phyloP scores from a whole-genome alignment of 2,888 invertebrate genomes.

The Petrolisthes manimaculis region DNA sequence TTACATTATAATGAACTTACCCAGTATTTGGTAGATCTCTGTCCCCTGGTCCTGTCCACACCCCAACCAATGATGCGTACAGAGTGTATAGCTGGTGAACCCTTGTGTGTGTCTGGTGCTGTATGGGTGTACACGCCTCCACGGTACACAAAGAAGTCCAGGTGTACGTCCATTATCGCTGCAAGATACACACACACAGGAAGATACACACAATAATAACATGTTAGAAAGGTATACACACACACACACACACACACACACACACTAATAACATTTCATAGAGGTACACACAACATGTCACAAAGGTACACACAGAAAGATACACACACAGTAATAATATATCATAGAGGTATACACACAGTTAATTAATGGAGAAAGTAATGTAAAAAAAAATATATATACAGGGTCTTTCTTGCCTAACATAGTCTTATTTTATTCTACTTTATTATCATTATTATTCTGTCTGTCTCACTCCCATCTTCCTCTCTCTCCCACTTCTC shows the following conservation, averaged over 20 bases:
- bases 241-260: too few species aligned
- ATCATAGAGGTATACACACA: too few species aligned
- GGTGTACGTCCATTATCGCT: slow-evolving; percentile 90
- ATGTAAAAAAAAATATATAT: too few species aligned
- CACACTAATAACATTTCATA: background rate
- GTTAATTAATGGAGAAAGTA: too few species aligned
- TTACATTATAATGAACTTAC: slow-evolving; percentile 73
- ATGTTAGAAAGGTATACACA: too few species aligned
- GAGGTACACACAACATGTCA: background rate
- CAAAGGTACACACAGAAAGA: background rate
- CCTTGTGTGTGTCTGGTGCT: slow-evolving; percentile 70
- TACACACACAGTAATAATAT: too few species aligned
- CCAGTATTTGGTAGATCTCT: slow-evolving; percentile 83
- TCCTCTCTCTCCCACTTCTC: too few species aligned
- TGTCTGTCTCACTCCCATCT: background rate
- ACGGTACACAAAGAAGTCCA: slow-evolving; percentile 92
- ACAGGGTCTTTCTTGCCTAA: too few species aligned
- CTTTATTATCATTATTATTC: background rate
- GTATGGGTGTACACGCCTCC: slow-evolving; percentile 85
- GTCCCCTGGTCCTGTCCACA: slow-evolving; percentile 74
- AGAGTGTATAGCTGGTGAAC: slow-evolving; percentile 79
- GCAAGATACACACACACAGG: slow-evolving; percentile 77
- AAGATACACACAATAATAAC: background rate
- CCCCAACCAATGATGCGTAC: slow-evolving; percentile 95
- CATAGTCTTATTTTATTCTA: too few species aligned